phyloP scores from a whole-genome alignment of 1,140 invertebrate species.

The Brachionus paranguensis region DNA sequence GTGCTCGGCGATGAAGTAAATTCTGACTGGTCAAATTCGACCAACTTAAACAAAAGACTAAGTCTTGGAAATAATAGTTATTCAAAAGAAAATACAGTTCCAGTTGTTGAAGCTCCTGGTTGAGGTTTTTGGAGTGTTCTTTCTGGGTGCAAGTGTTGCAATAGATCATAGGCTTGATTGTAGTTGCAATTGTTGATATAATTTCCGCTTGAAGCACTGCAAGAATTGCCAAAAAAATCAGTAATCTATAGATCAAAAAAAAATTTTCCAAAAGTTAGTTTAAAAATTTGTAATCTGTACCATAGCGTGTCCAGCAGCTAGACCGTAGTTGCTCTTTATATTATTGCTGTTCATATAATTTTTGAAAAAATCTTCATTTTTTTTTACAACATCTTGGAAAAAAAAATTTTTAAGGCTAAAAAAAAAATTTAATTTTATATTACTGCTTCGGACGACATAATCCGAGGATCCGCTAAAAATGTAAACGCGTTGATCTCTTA shows the following conservation, averaged over 20 bases:
- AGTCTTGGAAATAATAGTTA: background rate
- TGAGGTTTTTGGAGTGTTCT: conserved; percentile 40
- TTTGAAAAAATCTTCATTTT: conserved; percentile 43
- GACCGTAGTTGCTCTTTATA: background rate
- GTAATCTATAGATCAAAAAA: conserved; percentile 45
- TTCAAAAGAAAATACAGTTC: background rate
- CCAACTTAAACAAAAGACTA: conserved; percentile 41
- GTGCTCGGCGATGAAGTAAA: conserved; percentile 46
- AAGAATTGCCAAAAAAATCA: conserved; percentile 51
- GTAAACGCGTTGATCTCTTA: conserved; percentile 48
- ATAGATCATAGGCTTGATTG: conserved; percentile 50
- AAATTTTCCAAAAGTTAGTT: background rate
- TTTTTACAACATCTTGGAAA: conserved; percentile 46
- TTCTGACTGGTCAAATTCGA: conserved; percentile 48
- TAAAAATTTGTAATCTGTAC: background rate
- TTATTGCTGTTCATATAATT: background rate
- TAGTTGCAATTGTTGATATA: conserved; percentile 55
- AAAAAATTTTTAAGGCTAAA: background rate
- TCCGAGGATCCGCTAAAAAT: conserved; percentile 52
- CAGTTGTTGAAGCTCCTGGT: background rate
- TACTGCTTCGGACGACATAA: conserved; percentile 49
- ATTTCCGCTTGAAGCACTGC: conserved; percentile 42
- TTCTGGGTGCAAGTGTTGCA: conserved; percentile 52
- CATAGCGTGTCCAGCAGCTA: conserved; percentile 20
- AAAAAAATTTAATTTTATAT: background rate